A percentile compares a stretch with the other conserved stretches of the same genome.
These are phyloP conservation scores for Tetramorium alpestre DNA, from an alignment of 1,140 invertebrate species.

Conservation along the genomic window DNA sequence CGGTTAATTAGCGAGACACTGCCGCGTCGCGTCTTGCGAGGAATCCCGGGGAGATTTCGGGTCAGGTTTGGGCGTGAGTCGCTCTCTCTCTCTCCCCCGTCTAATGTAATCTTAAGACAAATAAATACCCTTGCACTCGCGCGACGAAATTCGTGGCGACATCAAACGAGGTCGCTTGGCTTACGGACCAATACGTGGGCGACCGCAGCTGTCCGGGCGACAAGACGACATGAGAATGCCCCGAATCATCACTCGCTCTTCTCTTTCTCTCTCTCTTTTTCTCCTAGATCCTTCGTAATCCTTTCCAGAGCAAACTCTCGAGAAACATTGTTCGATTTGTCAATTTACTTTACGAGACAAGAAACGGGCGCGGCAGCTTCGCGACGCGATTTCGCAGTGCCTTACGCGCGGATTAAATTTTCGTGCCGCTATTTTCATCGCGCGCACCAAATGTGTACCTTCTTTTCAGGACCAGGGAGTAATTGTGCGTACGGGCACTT, in stretches of 20 bases:
- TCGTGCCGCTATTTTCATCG: neutral
- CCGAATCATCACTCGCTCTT: neutral
- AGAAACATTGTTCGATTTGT: neutral
- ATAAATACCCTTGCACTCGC: conserved; percentile 33
- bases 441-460: neutral
- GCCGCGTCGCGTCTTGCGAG: neutral
- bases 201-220: neutral
- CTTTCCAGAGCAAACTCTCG: neutral
- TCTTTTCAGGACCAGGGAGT: conserved; percentile 19
- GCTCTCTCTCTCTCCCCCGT: neutral
- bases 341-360: conserved; percentile 25
- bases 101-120: conserved; percentile 48
- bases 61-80: neutral
- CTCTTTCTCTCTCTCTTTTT: neutral
- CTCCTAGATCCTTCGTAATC: neutral
- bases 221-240: neutral
- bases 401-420: conserved; percentile 32
- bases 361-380: neutral
- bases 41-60: conserved; percentile 50
- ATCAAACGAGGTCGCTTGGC: neutral
- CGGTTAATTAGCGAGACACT: conserved; percentile 61
- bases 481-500: neutral
- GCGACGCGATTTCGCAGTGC: neutral
- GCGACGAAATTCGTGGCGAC: neutral
- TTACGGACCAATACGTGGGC: neutral